Percentiles rank a stretch among this genome's conserved stretches.
These are phyloP conservation scores for Aleiodes testaceus DNA, from an alignment of 2,888 invertebrate species.

Conservation along the genomic window DNA sequence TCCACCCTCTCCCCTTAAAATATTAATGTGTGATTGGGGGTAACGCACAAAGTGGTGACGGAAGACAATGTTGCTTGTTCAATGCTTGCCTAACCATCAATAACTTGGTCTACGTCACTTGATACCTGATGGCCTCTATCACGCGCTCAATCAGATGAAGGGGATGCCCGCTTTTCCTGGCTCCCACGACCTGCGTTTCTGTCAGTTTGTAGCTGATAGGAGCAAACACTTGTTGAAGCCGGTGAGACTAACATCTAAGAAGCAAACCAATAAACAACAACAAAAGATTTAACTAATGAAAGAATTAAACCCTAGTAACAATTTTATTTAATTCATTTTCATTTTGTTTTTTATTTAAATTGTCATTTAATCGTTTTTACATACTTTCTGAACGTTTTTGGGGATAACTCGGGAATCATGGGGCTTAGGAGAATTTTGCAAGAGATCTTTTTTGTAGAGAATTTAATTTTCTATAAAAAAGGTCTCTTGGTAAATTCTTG, in stretches of 20 bases:
- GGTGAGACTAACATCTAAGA: constrained; percentile 82
- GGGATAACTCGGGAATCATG: no score
- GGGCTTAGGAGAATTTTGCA: no score
- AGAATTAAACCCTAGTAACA: neutral
- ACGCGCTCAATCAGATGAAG: constrained; percentile 86
- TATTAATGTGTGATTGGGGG: constrained; percentile 47
- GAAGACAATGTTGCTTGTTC: constrained; percentile 72
- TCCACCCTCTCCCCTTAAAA: neutral
- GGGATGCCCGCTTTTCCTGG: constrained; percentile 94
- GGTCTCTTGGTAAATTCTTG: no score
- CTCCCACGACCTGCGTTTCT: constrained; percentile 95
- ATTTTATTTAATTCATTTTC: neutral
- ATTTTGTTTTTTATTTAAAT: neutral
- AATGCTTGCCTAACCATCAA: constrained; percentile 72
- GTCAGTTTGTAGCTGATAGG: constrained; percentile 96
- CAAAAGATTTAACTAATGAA: neutral
- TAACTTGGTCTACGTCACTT: constrained; percentile 71
- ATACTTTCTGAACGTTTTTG: constrained; percentile 1
- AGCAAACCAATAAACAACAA: constrained; percentile 34
- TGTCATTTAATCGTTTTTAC: neutral
- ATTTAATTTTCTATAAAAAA: no score
- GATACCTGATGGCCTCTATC: constrained; percentile 66
- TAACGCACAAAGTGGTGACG: constrained; percentile 70
- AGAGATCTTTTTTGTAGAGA: no score
- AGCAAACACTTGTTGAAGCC: constrained; percentile 96